Conservation (phyloP, 2,888 invertebrate species). For the Proisotoma minuta region DNA sequence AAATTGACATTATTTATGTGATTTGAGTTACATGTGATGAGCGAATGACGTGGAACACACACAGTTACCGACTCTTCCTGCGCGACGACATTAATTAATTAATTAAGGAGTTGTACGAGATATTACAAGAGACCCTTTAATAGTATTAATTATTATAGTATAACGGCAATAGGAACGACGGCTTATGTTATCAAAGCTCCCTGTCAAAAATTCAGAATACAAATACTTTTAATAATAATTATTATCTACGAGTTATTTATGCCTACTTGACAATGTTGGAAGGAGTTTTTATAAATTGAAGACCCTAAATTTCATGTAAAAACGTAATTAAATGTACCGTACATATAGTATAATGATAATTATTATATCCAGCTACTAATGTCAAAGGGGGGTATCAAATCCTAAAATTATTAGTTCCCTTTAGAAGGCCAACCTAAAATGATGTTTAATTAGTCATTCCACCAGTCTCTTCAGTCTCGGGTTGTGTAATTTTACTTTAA, state of each 20-base stretch:
- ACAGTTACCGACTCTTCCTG: too few relatives aligned
- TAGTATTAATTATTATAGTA: too few relatives aligned
- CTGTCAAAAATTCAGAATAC: constrained; percentile 16
- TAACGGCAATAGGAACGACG: constrained; percentile 14
- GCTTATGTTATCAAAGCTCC: constrained; percentile 5
- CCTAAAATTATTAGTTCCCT: constrained; percentile 3
- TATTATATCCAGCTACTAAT: constrained; percentile 4
- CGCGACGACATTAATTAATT: too few relatives aligned
- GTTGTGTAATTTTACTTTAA: background rate
- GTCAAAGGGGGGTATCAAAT: constrained; percentile 12
- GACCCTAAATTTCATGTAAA: constrained; percentile 12
- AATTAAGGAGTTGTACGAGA: constrained; percentile 11
- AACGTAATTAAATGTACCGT: constrained; percentile 13
- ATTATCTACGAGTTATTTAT: background rate
- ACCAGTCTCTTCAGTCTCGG: background rate
- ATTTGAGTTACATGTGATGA: too few relatives aligned
- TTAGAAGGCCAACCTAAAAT: constrained; percentile 15
- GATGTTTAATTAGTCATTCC: constrained; percentile 18
- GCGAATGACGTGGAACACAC: too few relatives aligned
- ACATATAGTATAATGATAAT: too few relatives aligned
- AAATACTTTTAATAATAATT: constrained; percentile 6
- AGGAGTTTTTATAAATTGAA: constrained; percentile 16
- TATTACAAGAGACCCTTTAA: background rate
- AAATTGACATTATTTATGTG: background rate
- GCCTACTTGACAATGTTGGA: background rate